These are phyloP conservation scores for Cyclina sinensis DNA, from an alignment of 1,140 invertebrate species.

Conservation along the genomic window DNA sequence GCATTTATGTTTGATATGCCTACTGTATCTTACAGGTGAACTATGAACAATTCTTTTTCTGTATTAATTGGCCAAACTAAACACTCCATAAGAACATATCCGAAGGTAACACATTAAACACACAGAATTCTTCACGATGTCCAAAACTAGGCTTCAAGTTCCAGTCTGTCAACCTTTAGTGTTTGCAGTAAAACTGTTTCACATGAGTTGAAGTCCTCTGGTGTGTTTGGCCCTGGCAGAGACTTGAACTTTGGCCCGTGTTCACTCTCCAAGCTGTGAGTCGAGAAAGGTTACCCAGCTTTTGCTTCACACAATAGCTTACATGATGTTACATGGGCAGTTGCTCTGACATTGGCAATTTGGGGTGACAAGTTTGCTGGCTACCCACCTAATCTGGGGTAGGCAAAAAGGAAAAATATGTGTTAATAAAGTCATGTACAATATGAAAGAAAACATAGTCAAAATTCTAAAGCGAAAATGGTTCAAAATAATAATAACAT, in stretches of 20 bases:
- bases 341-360: constrained; percentile 53
- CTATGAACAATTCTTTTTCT: background rate
- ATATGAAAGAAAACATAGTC: background rate
- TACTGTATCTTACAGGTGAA: background rate
- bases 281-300: background rate
- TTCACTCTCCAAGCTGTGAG: background rate
- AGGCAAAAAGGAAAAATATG: constrained; percentile 82
- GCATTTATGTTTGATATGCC: too few species aligned
- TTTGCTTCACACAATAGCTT: constrained; percentile 26
- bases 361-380: constrained; percentile 57
- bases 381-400: constrained; percentile 84
- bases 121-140: background rate
- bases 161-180: background rate
- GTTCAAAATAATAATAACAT: constrained; percentile 24
- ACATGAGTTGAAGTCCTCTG: background rate
- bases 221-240: background rate
- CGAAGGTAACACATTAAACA: background rate
- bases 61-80: background rate
- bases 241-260: background rate
- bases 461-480: constrained; percentile 34
- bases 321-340: constrained; percentile 17
- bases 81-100: background rate
- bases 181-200: background rate
- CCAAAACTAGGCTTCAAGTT: background rate
- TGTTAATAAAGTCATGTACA: constrained; percentile 71